Conservation (phyloP, 2,113 vertebrate species). For the Lophura nycthemera region DNA sequence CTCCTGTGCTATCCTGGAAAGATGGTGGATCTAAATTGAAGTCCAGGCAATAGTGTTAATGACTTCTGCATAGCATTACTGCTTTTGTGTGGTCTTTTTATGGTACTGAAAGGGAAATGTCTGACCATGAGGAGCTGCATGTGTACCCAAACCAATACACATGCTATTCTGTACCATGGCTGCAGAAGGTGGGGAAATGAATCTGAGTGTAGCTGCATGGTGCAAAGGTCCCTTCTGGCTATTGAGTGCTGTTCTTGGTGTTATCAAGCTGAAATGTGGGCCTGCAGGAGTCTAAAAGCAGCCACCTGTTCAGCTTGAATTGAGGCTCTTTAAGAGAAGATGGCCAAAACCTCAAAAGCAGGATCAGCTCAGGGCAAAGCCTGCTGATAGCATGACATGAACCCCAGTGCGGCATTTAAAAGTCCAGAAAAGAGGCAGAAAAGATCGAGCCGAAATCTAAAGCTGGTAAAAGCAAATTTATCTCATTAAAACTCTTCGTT, state of each 20-base stretch:
- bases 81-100: background rate
- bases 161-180: background rate
- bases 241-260: background rate
- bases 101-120: background rate
- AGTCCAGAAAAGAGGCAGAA: background rate
- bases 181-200: background rate
- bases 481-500: background rate
- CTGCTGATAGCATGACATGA: background rate
- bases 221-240: background rate
- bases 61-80: background rate
- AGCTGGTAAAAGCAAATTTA: conserved; percentile 18
- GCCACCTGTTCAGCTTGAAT: background rate
- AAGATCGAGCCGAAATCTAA: background rate
- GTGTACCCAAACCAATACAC: too few relatives aligned
- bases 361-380: background rate
- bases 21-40: background rate
- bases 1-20: background rate
- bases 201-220: background rate
- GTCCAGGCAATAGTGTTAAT: background rate
- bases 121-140: background rate
- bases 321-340: background rate
- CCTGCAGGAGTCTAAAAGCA: background rate
- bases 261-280: background rate
- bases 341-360: background rate
- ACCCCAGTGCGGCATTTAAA: background rate